A percentile compares a stretch with the other conserved stretches of the same genome.
Evolutionary conservation across 2,888 invertebrate species (phyloP).

Genomic region (Myopa tessellatipennis): DNA sequence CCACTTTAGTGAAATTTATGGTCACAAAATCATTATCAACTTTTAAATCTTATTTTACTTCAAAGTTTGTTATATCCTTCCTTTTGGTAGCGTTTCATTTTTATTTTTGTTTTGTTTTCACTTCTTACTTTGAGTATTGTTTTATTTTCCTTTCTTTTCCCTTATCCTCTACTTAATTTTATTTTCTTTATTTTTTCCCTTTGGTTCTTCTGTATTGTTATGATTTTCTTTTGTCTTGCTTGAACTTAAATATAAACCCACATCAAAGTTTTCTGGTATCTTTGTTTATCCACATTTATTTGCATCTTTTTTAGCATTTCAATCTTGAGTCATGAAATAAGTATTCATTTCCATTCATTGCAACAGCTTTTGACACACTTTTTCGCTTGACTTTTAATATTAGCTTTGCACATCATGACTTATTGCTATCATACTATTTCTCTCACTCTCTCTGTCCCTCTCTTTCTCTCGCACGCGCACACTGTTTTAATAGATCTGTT

Average conservation of each 20-base stretch:
- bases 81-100: no score
- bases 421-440: background rate
- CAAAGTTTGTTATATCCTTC: no score
- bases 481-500: background rate
- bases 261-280: no score
- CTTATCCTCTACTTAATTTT: no score
- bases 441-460: background rate
- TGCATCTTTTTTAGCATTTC: background rate
- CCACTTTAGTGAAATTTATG: background rate
- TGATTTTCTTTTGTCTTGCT: no score
- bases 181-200: no score
- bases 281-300: background rate
- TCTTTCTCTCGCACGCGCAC: background rate
- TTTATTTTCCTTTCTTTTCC: no score
- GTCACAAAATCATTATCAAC: background rate
- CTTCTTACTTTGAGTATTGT: no score
- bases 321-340: conserved; percentile 20
- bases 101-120: no score
- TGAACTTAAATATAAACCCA: no score
- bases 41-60: no score
- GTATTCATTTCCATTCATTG: conserved; percentile 9
- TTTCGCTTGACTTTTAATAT: conserved; percentile 34
- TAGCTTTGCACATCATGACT: conserved; percentile 1
- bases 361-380: conserved; percentile 24
- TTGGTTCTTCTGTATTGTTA: no score